Evolutionary conservation across 2,797 vertebrate species (phyloP).

Genomic region (Cercopithecus petaurista): DNA sequence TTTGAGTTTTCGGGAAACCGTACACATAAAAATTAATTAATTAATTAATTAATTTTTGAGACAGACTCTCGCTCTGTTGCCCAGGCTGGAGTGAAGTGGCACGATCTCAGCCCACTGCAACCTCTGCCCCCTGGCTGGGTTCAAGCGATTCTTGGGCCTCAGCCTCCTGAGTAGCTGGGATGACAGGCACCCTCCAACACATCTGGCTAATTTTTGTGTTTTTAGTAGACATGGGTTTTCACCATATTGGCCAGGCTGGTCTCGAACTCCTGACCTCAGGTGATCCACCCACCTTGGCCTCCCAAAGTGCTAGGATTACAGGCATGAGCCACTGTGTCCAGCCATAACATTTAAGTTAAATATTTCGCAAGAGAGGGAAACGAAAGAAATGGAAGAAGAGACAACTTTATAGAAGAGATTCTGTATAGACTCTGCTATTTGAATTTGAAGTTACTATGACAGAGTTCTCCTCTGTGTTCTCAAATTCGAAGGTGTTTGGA

Average conservation of each 20-base stretch:
- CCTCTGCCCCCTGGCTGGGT: not conserved
- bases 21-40: not conserved
- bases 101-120: not conserved
- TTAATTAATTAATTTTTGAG: not conserved
- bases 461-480: not conserved
- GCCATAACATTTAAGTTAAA: not conserved
- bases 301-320: not conserved
- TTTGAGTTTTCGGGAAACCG: not conserved
- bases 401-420: not conserved
- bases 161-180: not conserved
- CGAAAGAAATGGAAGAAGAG: not conserved
- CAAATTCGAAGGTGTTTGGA: not conserved
- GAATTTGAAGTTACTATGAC: constrained; percentile 18
- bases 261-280: not conserved
- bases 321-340: not conserved
- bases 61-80: not conserved
- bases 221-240: not conserved
- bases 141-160: not conserved
- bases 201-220: not conserved
- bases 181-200: not conserved
- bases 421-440: not conserved
- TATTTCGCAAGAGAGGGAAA: not conserved
- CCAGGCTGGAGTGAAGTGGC: not conserved
- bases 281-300: not conserved
- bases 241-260: not conserved